Conservation (phyloP, 2,888 invertebrate species). For the Venustoraphidia nigricollis region DNA sequence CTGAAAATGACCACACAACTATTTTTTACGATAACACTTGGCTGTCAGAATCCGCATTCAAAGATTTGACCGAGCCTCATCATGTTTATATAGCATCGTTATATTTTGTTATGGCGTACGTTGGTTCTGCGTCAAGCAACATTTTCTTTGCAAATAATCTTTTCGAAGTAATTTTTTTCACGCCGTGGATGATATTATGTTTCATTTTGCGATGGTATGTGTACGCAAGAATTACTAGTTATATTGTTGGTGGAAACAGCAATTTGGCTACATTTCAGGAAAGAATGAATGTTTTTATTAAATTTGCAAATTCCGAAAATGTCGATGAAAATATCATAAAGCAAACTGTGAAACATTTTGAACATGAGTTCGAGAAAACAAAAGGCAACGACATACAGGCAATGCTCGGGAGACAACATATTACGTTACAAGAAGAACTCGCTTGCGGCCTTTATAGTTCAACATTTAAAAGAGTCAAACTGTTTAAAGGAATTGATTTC, state of each 20-base stretch:
- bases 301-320: slow-evolving; percentile 12
- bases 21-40: too few species aligned
- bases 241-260: slow-evolving; percentile 12
- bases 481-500: slow-evolving; percentile 7
- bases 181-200: slow-evolving; percentile 3
- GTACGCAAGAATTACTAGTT: slow-evolving; percentile 7
- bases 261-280: slow-evolving; percentile 13
- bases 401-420: slow-evolving; percentile 2
- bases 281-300: slow-evolving; percentile 12
- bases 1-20: too few species aligned
- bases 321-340: slow-evolving; percentile 12
- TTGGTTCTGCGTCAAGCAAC: too few species aligned
- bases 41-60: too few species aligned
- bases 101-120: too few species aligned
- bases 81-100: too few species aligned
- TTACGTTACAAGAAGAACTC: slow-evolving; percentile 7
- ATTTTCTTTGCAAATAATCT: too few species aligned
- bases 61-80: too few species aligned
- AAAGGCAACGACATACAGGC: slow-evolving; percentile 7
- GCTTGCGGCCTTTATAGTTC: slow-evolving; percentile 5
- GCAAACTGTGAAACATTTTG: slow-evolving; percentile 13
- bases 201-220: slow-evolving; percentile 6
- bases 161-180: slow-evolving; percentile 2
- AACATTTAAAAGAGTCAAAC: slow-evolving; percentile 3
- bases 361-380: slow-evolving; percentile 13